Conservation (phyloP, 2,797 vertebrate species). For the Chelon auratus region DNA sequence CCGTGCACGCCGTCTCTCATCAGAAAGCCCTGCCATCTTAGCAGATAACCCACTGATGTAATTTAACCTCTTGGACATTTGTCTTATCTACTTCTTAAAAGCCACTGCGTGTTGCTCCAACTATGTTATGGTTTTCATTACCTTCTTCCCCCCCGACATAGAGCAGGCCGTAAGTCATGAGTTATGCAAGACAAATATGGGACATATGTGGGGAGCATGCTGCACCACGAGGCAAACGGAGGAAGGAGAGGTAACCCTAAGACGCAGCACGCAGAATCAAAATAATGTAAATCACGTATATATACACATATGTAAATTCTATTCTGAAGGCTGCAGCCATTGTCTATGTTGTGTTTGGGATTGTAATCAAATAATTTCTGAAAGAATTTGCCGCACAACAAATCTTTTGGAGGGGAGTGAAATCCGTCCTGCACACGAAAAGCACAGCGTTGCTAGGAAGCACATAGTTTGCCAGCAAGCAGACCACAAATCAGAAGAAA, state of each 20-base stretch:
- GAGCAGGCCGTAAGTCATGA: slow-evolving; percentile 50
- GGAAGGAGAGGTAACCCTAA: slow-evolving; percentile 33
- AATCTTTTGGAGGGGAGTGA: neutral
- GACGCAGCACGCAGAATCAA: slow-evolving; percentile 11
- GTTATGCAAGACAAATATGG: slow-evolving; percentile 55
- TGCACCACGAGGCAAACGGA: slow-evolving; percentile 36
- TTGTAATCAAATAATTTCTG: neutral
- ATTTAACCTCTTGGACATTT: slow-evolving; percentile 38
- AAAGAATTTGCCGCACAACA: neutral
- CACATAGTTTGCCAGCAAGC: neutral
- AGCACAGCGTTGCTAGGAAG: neutral
- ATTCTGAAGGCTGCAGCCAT: neutral
- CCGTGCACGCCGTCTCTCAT: slow-evolving; percentile 1
- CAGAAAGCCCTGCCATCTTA: slow-evolving; percentile 27
- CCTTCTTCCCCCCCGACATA: slow-evolving; percentile 40
- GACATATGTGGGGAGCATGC: slow-evolving; percentile 56
- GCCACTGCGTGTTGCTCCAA: slow-evolving; percentile 18
- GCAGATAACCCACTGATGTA: slow-evolving; percentile 42
- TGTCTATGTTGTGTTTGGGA: neutral
- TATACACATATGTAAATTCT: neutral
- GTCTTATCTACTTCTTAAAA: slow-evolving; percentile 57
- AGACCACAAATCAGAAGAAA: slow-evolving; percentile 6
- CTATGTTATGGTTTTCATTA: slow-evolving; percentile 65
- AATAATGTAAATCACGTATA: slow-evolving; percentile 7
- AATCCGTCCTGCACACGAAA: slow-evolving; percentile 2